Evolutionary conservation across 2,797 vertebrate genomes (phyloP).

Genomic region (Avahi laniger): DNA sequence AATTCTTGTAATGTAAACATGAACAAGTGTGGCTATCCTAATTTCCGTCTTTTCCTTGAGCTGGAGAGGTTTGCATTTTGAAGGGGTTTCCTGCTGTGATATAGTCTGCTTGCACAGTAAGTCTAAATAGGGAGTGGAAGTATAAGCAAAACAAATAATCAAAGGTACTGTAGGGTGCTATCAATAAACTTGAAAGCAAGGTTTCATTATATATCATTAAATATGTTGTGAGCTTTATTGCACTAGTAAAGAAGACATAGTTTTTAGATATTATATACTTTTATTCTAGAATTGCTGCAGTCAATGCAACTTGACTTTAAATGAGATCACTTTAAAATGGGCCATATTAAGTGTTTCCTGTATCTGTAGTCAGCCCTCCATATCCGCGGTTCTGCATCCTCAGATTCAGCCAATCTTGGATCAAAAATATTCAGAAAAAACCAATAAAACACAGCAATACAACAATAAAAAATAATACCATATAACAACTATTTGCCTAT

Average conservation of each 20-base stretch:
- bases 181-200: constrained; percentile 63
- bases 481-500: not conserved
- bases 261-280: constrained; percentile 35
- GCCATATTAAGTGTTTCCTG: constrained; percentile 12
- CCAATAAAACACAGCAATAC: not conserved
- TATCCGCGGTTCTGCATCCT: not conserved
- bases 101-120: constrained; percentile 65
- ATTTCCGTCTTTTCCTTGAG: constrained; percentile 49
- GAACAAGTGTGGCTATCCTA: constrained; percentile 24
- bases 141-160: constrained; percentile 66
- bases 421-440: not conserved
- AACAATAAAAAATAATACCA: not conserved
- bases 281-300: constrained; percentile 40
- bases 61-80: constrained; percentile 65
- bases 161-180: constrained; percentile 43
- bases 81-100: constrained; percentile 69
- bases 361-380: not conserved
- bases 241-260: not conserved
- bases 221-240: constrained; percentile 46
- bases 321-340: constrained; percentile 33
- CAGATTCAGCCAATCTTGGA: not conserved
- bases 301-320: constrained; percentile 15
- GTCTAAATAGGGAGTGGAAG: constrained; percentile 59
- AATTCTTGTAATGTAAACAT: constrained; percentile 58
- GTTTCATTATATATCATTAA: constrained; percentile 7